Base-by-base conservation (phyloP, 23 tunicate genomes). In the Clavelina lepadiformis region DNA sequence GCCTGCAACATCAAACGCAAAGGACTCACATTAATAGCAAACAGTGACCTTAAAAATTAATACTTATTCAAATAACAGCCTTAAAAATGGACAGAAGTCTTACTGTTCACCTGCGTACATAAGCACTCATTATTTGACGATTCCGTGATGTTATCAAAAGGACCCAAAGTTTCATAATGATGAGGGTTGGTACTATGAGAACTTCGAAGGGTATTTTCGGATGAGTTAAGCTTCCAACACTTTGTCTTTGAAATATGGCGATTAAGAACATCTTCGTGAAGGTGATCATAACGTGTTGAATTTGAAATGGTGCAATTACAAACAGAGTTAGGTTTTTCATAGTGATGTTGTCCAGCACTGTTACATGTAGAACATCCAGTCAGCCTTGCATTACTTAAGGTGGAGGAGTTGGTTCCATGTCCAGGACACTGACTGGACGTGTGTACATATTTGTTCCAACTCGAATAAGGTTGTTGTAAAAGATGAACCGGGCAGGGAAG, bases 151-250 rank as follows among this genome's bases (percentile, higher is more conserved):
- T n/a, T n/a, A n/a, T n/a, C 33, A 5, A 81, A 67, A 2, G 81
- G 91, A 41, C 75, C 83, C 38, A 84, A 34, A 3, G 93, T 84
- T 54, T 84, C 93, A 38, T 84, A 84, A 30, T 75, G 83, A 44
- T 84, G 93, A 29, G 67, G 51, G 19, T 51, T 30, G 25, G 29
- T 41, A 26, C 78, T 35, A 18, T 34, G 18, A 19, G 67, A 7
- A 35, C 46, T 27, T 27, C 65, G 13, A 56, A 38, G 46, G 61
- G n/a, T 71, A 46, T 6, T 53, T 72, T 47, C 21, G 72, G 20
- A 36, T 67, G 55, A 65, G 47, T 54, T 66, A 30, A 15, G 35
- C 72, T 66, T 46, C 36, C 35, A 5, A 57, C 72, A 46, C 49
- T 44, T 15, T 11, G 49, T 11, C 11, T 44, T 44, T 15, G 15